phyloP scores from a whole-genome alignment of 2,797 vertebrate genomes.

The Nannoperca obscura region DNA sequence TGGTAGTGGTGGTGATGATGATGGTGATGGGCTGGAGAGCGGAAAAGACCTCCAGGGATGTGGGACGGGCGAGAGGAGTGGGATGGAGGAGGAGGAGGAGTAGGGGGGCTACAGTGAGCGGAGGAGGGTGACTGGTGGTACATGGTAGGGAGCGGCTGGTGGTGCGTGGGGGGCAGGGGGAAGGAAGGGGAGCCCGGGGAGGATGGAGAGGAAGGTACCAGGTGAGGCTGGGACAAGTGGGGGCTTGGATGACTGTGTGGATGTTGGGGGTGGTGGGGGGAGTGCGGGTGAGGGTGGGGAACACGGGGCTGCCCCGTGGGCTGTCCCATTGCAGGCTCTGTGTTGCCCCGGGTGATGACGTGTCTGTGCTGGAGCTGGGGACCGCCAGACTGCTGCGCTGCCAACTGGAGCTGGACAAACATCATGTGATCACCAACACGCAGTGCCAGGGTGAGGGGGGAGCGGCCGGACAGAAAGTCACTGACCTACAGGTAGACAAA shows the following conservation, averaged over 20 bases:
- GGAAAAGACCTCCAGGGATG: conserved; percentile 88
- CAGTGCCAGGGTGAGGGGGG: conserved; percentile 93
- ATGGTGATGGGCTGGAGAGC: conserved; percentile 82
- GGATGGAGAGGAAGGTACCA: conserved; percentile 70
- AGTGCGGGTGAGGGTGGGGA: conserved; percentile 74
- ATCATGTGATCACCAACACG: conserved; percentile 97
- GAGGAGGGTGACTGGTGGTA: conserved; percentile 80
- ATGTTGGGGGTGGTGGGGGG: conserved; percentile 73
- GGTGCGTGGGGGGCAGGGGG: conserved; percentile 81
- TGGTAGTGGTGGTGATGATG: conserved; percentile 76
- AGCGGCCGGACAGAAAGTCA: conserved; percentile 95
- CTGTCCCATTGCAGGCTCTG: conserved; percentile 77
- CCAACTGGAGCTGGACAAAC: conserved; percentile 95
- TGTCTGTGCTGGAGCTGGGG: conserved; percentile 92
- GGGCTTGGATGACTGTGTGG: conserved; percentile 69
- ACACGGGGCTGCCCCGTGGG: conserved; percentile 75
- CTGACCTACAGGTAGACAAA: conserved; percentile 88
- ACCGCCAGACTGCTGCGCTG: conserved; percentile 90
- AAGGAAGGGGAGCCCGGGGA: conserved; percentile 78
- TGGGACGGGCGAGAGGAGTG: conserved; percentile 84
- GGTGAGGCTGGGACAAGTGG: conserved; percentile 75
- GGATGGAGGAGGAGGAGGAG: conserved; percentile 75
- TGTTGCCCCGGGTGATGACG: conserved; percentile 87
- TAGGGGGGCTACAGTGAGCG: conserved; percentile 85
- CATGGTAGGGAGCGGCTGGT: conserved; percentile 84